Base-by-base conservation (phyloP, 2,888 invertebrate species). In the Anarsia innoxiella region DNA sequence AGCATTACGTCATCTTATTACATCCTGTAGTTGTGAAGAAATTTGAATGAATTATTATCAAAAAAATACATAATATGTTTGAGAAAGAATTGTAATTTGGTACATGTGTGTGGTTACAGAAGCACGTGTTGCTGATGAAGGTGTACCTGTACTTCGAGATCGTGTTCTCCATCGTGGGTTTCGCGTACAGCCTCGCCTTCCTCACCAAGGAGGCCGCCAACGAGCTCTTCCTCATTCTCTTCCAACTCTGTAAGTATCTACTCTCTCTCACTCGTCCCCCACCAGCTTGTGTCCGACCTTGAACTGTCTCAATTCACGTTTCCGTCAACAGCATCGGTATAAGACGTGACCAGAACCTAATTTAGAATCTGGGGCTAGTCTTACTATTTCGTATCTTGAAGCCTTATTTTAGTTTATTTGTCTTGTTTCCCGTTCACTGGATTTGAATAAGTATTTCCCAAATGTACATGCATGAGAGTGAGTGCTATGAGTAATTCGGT, bases 121-220 rank as follows among this genome's bases (percentile, higher is more conserved):
- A 83, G 77, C 76, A 80, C 46, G 76, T 80, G 36, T 41, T 78
- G 6, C 52, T 83, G 1, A 80, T 83, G 83, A 75, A 73, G 46
- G 37, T 72, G 8, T 83, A 79, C 56, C 54, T 84, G 37, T 78
- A 82, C 66, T 83, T 83, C 56, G 79, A 82, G 65, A 76, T 84
- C 25, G 64, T 69, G 2, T 82, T 82, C 60, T 73, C 80, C 1
- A 48, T 70, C 46, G 60, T 80, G 40, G 82, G 80, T 0, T 75
- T 84, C 53, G 45, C 73, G 26, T 80, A 78, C 64, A 75, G 80
- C 48, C 45, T 84, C 34, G 78, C 72, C 2, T 80, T 74, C 64
- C 63, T 83, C 48, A 71, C 67, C 39, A 59, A 51, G 39, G 82
- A 83, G 58, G 66, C 73, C 0, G 74, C 77, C 42, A 69, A 75